Evolutionary conservation across 2,888 invertebrate genomes (phyloP), one percentile per base, ranked within the genome.

Genomic region (Thelaira solivaga): DNA sequence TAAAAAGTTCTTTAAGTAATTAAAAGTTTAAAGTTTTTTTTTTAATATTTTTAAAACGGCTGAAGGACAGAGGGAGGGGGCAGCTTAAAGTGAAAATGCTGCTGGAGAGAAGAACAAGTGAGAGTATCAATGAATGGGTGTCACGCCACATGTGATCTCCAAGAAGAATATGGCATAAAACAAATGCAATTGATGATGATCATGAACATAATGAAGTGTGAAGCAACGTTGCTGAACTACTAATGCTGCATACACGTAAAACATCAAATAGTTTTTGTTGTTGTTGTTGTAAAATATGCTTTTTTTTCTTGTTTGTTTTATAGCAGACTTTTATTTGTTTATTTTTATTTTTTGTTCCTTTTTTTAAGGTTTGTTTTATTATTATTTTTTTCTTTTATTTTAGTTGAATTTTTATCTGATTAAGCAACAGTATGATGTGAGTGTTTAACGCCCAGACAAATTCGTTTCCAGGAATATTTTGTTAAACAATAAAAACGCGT

Each of bases 381-480:
- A 36, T 29, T 41, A 61, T 55, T 34, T n/a, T 51, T 53, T 47
- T 13, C 26, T 65, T 55, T 34, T n/a, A 43, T 53, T 47, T 13
- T 22, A 59, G 22, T 24, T 36, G 49, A 8, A 31, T n/a, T n/a
- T 73, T 76, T 78, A 78, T 78, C 78, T 74, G 78, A 78, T 78
- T 74, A 49, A 65, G 49, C 65, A 78, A 49, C 78, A 78, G 74
- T 69, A 74, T 55, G 78, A 78, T 78, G 78, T 74, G 78, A 78
- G 74, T 78, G 74, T 74, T 78, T 78, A 78, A 78, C 78, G 78
- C 78, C 78, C 78, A 78, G 78, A 78, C 78, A 78, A 78, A 78
- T 78, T 78, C 78, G 69, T 78, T 78, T 78, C 78, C 78, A 78
- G 64, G 78, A 78, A 78, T 74, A 78, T 78, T 71, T 74, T 78